Percentiles rank a stretch among this genome's conserved stretches.
Conservation (phyloP, 2,888 invertebrate genomes). For the Plebejus anna region DNA sequence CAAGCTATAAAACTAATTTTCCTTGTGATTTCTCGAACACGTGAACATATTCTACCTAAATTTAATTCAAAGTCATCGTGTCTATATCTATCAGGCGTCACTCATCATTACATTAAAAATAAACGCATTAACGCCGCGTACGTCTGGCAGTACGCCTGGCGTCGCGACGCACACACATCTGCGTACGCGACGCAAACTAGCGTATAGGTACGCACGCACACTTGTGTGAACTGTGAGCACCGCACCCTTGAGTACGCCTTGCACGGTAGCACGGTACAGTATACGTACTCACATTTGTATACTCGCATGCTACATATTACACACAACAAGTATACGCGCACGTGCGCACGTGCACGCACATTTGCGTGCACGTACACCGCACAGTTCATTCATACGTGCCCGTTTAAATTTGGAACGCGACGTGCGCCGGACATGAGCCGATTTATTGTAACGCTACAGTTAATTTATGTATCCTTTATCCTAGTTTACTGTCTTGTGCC, state of each 20-base stretch:
- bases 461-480: conserved; percentile 22
- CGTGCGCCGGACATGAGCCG: conserved; percentile 20
- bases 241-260: conserved; percentile 3
- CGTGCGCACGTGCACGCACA: not conserved
- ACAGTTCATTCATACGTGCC: conserved; percentile 21
- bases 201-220: not conserved
- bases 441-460: conserved; percentile 17
- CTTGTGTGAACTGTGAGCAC: too few relatives aligned
- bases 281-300: not conserved
- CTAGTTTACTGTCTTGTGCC: conserved; percentile 10
- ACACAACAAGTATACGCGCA: not conserved
- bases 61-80: conserved; percentile 2
- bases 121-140: conserved; percentile 7
- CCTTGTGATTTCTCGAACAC: not conserved
- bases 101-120: conserved; percentile 11
- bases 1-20: not conserved
- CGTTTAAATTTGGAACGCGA: conserved; percentile 20
- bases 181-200: not conserved
- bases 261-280: not conserved
- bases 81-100: conserved; percentile 1
- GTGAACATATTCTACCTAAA: not conserved
- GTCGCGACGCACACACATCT: not conserved
- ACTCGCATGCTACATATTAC: not conserved
- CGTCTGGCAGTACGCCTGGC: conserved; percentile 26
- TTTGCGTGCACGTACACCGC: not conserved